Percentiles rank a stretch among this genome's conserved stretches.
These are phyloP conservation scores for Gobio occitaniae DNA, from an alignment of 2,797 vertebrate species.

Conservation along the genomic window DNA sequence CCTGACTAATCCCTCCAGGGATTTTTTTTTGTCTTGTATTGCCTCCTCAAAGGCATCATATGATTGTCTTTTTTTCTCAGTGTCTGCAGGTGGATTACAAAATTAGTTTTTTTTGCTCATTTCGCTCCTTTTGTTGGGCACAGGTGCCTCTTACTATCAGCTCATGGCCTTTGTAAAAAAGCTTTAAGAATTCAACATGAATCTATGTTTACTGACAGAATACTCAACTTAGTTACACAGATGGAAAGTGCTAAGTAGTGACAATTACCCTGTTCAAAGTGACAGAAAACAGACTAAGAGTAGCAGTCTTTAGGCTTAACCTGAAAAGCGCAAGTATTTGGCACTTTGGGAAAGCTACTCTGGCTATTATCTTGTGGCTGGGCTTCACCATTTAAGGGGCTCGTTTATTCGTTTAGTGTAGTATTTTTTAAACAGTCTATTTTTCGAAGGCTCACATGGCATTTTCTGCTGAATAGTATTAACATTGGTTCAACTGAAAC, in stretches of 20 bases:
- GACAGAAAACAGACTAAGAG: conserved; percentile 72
- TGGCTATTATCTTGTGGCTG: not conserved
- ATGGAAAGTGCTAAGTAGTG: conserved; percentile 76
- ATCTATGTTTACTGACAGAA: conserved; percentile 71
- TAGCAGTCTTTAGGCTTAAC: conserved; percentile 68
- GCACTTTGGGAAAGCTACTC: not conserved
- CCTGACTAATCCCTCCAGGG: conserved; percentile 55
- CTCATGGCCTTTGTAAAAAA: conserved; percentile 59
- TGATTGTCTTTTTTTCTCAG: conserved; percentile 55
- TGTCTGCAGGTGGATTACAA: conserved; percentile 56
- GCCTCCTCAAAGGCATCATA: conserved; percentile 58
- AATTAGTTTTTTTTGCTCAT: conserved; percentile 62
- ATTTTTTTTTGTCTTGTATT: conserved; percentile 52
- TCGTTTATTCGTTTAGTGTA: not conserved
- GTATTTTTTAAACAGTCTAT: not conserved
- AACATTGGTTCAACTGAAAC: not conserved
- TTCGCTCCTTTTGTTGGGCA: conserved; percentile 60
- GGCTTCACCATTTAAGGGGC: not conserved
- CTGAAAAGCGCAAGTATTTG: conserved; percentile 59
- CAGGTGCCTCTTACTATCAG: conserved; percentile 65
- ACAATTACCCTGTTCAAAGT: conserved; percentile 75
- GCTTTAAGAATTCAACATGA: conserved; percentile 74
- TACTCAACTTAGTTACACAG: conserved; percentile 63
- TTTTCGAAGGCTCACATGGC: not conserved
- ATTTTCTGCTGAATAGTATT: not conserved